A percentile compares a stretch with the other conserved stretches of the same genome.
These are phyloP conservation scores for Sipunculus nudus DNA, from an alignment of 2,888 invertebrate genomes.

Conservation along the genomic window DNA sequence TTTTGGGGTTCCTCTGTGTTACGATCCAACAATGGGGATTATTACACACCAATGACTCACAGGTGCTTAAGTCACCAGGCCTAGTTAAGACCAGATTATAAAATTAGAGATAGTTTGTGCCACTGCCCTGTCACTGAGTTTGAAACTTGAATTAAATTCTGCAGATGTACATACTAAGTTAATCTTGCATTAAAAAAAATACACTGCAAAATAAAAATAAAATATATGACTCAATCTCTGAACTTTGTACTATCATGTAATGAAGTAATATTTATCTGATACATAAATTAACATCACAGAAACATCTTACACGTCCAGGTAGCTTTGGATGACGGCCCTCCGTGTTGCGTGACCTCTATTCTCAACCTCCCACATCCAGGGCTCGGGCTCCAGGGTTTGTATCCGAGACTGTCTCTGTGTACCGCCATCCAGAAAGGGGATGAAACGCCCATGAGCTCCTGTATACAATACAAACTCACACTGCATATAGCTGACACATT, in stretches of 20 bases:
- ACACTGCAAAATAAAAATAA: background rate
- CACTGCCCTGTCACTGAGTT: no score
- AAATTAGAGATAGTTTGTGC: no score
- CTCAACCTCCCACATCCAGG: conserved; percentile 62
- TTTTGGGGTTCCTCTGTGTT: no score
- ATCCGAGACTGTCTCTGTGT: conserved; percentile 48
- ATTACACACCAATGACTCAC: no score
- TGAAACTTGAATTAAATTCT: no score
- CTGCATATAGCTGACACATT: no score
- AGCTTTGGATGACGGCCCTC: conserved; percentile 40
- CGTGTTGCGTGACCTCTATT: conserved; percentile 58
- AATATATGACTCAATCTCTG: background rate
- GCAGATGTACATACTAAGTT: no score
- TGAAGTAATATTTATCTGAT: no score
- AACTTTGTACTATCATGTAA: background rate
- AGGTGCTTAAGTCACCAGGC: no score
- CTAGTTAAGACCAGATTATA: no score
- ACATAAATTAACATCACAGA: background rate
- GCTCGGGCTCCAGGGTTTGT: conserved; percentile 57
- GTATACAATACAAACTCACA: background rate
- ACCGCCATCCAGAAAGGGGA: conserved; percentile 22
- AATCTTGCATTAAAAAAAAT: no score
- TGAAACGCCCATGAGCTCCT: conserved; percentile 62
- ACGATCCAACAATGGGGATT: no score
- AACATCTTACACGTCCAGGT: conserved; percentile 43